These are phyloP conservation scores for Hapalemur alaotrensis DNA, from an alignment of 2,797 vertebrate species.

Conservation along the genomic window DNA sequence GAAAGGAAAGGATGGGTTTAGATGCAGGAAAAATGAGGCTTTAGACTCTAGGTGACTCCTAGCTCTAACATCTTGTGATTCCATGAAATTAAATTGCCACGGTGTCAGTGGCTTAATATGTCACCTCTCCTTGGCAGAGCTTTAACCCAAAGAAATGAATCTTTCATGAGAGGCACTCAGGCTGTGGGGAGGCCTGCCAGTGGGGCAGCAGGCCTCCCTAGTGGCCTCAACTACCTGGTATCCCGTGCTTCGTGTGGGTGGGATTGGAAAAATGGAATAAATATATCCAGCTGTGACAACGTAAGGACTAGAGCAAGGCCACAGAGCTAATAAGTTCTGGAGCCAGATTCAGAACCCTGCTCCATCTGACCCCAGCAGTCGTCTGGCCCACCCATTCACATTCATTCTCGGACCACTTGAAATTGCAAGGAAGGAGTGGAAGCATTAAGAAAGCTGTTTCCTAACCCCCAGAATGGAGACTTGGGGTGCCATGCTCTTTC, in stretches of 20 bases:
- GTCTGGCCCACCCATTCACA: neutral
- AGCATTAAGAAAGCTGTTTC: neutral
- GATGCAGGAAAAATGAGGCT: neutral
- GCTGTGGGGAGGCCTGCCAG: neutral
- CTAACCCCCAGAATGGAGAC: neutral
- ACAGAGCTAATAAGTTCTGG: neutral
- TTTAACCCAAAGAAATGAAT: constrained; percentile 50
- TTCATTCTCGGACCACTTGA: neutral
- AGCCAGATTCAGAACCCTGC: neutral
- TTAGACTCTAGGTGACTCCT: neutral
- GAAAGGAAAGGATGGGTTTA: neutral
- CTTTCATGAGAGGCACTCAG: constrained; percentile 27
- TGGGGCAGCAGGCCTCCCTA: neutral
- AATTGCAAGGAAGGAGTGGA: neutral
- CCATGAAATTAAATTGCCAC: constrained; percentile 23
- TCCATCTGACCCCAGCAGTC: neutral
- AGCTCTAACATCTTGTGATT: neutral
- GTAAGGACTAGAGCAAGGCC: neutral
- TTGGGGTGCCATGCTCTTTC: neutral
- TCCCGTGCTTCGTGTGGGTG: neutral
- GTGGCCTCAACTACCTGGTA: neutral
- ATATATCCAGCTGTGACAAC: neutral
- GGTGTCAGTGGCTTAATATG: neutral
- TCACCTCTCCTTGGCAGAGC: constrained; percentile 37
- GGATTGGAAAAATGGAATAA: neutral